Conservation (phyloP, 2,888 invertebrate genomes). For the Keiferia lycopersicella region DNA sequence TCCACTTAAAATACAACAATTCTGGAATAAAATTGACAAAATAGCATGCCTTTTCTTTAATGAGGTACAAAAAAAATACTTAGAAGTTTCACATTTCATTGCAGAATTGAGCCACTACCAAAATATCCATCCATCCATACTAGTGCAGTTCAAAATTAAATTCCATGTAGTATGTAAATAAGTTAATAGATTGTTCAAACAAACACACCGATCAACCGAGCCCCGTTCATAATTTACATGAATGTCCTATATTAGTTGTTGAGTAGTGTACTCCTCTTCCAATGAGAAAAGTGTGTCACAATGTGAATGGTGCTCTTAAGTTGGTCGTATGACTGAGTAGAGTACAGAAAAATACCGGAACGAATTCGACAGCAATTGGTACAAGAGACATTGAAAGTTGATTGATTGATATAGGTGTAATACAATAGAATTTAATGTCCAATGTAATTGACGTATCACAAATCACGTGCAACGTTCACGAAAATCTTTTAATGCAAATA, state of each 20-base stretch:
- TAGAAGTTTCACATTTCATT: too few relatives aligned
- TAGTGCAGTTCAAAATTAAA: too few relatives aligned
- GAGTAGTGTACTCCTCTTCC: conserved; percentile 43
- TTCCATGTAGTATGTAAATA: too few relatives aligned
- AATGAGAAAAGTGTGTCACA: conserved; percentile 55
- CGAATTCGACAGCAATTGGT: conserved; percentile 40
- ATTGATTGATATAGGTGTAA: neutral
- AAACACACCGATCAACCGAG: too few relatives aligned
- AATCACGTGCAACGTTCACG: neutral
- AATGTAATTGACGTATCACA: neutral
- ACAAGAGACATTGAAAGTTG: conserved; percentile 28
- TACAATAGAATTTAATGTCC: neutral
- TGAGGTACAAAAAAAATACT: too few relatives aligned
- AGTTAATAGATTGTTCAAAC: too few relatives aligned
- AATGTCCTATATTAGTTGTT: conserved; percentile 50
- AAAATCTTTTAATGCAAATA: neutral
- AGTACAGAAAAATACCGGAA: conserved; percentile 40
- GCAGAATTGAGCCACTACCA: too few relatives aligned
- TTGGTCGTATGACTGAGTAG: conserved; percentile 43
- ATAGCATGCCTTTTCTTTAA: too few relatives aligned
- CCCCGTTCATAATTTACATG: neutral
- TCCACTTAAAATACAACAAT: too few relatives aligned
- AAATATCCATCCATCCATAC: too few relatives aligned
- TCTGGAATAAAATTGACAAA: too few relatives aligned
- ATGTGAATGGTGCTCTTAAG: conserved; percentile 53